Conservation (phyloP, 2,113 vertebrate species). For the Spea bombifrons region DNA sequence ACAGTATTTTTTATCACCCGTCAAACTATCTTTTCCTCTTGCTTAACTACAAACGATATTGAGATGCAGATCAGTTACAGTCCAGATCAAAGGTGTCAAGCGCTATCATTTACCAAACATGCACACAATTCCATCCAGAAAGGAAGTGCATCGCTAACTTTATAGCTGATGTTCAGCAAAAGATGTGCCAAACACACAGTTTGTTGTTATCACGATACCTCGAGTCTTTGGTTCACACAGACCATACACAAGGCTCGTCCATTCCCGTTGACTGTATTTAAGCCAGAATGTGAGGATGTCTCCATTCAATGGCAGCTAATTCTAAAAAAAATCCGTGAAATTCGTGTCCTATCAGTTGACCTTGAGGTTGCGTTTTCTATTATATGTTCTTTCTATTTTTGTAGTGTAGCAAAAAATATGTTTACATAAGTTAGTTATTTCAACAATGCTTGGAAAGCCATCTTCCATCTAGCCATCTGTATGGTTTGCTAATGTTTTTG, state of each 20-base stretch:
- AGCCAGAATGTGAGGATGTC: too few relatives aligned
- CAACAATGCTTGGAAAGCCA: too few relatives aligned
- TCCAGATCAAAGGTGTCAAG: slow-evolving; percentile 60
- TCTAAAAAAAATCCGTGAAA: too few relatives aligned
- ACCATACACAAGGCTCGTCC: not conserved
- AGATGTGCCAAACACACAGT: slow-evolving; percentile 35
- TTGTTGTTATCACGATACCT: slow-evolving; percentile 22
- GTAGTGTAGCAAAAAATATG: too few relatives aligned
- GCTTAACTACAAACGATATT: slow-evolving; percentile 43
- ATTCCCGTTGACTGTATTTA: not conserved
- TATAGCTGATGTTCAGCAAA: slow-evolving; percentile 52
- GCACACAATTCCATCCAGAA: slow-evolving; percentile 52
- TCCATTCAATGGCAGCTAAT: too few relatives aligned
- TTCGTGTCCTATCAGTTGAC: too few relatives aligned
- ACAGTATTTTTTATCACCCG: slow-evolving; percentile 42
- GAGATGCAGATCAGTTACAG: slow-evolving; percentile 48
- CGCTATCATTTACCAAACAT: slow-evolving; percentile 53
- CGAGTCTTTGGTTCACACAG: slow-evolving; percentile 1
- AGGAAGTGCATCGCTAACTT: slow-evolving; percentile 55
- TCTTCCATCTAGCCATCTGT: too few relatives aligned
- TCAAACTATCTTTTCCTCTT: slow-evolving; percentile 47
- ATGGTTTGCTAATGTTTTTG: too few relatives aligned
- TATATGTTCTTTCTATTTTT: too few relatives aligned
- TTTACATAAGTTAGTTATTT: too few relatives aligned
- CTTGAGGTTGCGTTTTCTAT: too few relatives aligned